Percentiles rank a stretch among this genome's conserved stretches.
Conservation (phyloP, 37 sponge, comb jelly and placozoan species). For the Beroe ovata region DNA sequence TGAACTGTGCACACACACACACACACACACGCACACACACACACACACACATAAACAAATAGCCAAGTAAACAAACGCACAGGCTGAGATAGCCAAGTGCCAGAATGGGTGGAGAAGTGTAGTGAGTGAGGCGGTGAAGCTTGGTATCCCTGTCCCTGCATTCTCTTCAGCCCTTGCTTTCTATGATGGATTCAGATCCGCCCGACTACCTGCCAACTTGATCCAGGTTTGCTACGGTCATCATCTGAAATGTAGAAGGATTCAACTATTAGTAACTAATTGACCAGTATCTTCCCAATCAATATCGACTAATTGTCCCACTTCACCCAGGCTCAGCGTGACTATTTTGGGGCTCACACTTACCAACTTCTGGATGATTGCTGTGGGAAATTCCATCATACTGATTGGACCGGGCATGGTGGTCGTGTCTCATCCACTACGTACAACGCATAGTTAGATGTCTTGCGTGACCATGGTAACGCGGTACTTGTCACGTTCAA, state of each 20-base stretch:
- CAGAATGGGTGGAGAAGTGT: slow-evolving; percentile 92
- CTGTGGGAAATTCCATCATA: slow-evolving; percentile 85
- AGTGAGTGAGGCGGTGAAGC: slow-evolving; percentile 75
- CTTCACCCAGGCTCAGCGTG: slow-evolving; percentile 81
- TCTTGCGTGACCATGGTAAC: no score
- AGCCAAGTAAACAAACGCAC: not conserved
- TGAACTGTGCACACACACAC: not conserved
- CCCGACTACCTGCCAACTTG: slow-evolving; percentile 87
- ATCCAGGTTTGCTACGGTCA: no score
- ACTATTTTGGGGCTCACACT: slow-evolving; percentile 99
- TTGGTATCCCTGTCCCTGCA: slow-evolving; percentile 90
- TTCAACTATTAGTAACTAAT: not conserved
- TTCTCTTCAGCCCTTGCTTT: slow-evolving; percentile 98
- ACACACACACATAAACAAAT: not conserved
- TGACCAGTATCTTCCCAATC: not conserved
- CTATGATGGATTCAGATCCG: slow-evolving; percentile 91
- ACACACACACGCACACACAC: not conserved
- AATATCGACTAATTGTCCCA: not conserved
- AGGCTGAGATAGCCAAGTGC: slow-evolving; percentile 3
- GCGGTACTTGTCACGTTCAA: no score
- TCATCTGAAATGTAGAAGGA: no score
- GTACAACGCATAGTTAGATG: slow-evolving; percentile 61
- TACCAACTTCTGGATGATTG: slow-evolving; percentile 87
- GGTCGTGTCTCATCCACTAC: slow-evolving; percentile 66
- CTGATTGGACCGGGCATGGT: slow-evolving; percentile 83